Conservation (phyloP, 1,140 invertebrate genomes). For the Diuraphis noxia region DNA sequence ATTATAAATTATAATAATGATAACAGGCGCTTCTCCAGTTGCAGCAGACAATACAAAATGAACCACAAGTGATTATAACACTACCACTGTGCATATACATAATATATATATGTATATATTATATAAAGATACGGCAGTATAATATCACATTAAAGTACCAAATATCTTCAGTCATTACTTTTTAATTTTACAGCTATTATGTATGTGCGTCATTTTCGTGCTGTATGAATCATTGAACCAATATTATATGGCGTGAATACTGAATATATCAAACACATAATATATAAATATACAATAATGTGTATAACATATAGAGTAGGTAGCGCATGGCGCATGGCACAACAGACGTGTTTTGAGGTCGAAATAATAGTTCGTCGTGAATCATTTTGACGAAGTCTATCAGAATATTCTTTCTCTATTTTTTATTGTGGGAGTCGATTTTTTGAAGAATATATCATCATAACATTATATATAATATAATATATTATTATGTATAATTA, state of each 20-base stretch:
- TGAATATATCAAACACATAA: no score
- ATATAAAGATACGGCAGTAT: no score
- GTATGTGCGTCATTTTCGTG: neutral
- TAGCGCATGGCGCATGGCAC: neutral
- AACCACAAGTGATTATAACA: neutral
- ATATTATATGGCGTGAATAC: no score
- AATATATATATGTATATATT: no score
- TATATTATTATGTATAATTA: neutral
- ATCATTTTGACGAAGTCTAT: neutral
- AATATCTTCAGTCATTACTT: neutral
- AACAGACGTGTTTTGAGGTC: neutral
- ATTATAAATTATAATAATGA: neutral
- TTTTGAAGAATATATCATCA: neutral
- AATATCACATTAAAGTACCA: neutral
- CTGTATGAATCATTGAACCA: neutral
- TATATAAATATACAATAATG: neutral
- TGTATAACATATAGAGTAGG: no score
- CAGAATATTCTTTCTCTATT: neutral
- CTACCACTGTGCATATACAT: neutral
- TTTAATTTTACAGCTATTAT: neutral
- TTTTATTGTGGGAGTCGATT: neutral
- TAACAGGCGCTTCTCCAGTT: neutral
- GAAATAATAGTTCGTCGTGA: neutral
- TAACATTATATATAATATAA: neutral
- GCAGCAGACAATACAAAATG: neutral